Percentiles rank a stretch among this genome's conserved stretches.
These are phyloP conservation scores for Megamerina dolium DNA, from an alignment of 2,888 invertebrate genomes.

Conservation along the genomic window DNA sequence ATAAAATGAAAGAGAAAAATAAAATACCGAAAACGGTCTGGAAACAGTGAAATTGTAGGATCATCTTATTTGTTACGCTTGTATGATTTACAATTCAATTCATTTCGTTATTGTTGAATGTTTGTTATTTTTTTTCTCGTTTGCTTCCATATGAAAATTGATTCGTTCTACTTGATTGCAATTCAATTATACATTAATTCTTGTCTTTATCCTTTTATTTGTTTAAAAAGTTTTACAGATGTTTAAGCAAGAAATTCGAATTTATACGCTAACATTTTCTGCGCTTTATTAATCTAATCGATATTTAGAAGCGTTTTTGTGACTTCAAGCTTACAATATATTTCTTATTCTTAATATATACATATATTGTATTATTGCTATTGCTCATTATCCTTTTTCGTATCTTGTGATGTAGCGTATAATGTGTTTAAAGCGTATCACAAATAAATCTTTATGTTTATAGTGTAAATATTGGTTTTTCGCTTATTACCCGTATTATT, in stretches of 20 bases:
- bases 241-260: slow-evolving; percentile 39
- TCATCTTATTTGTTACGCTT: slow-evolving; percentile 34
- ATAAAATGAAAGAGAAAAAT: no score
- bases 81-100: slow-evolving; percentile 25
- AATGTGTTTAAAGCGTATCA: slow-evolving; percentile 22
- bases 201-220: no score
- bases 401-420: slow-evolving; percentile 16
- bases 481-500: no score
- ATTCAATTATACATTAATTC: slow-evolving; percentile 28
- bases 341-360: no score
- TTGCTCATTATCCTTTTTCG: no score
- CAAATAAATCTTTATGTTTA: slow-evolving; percentile 7
- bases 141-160: slow-evolving; percentile 32
- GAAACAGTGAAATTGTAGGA: slow-evolving; percentile 11
- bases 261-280: slow-evolving; percentile 33
- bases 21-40: slow-evolving; percentile 6
- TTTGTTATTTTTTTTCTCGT: no score
- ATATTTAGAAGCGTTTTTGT: slow-evolving; percentile 4
- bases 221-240: slow-evolving; percentile 38
- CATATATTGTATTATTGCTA: no score
- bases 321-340: no score
- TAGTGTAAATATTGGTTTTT: slow-evolving; percentile 21
- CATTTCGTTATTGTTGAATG: slow-evolving; percentile 13
- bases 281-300: slow-evolving; percentile 20
- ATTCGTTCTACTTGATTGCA: slow-evolving; percentile 38